phyloP scores from a whole-genome alignment of 2,113 vertebrate species.

The Fregata magnificens region DNA sequence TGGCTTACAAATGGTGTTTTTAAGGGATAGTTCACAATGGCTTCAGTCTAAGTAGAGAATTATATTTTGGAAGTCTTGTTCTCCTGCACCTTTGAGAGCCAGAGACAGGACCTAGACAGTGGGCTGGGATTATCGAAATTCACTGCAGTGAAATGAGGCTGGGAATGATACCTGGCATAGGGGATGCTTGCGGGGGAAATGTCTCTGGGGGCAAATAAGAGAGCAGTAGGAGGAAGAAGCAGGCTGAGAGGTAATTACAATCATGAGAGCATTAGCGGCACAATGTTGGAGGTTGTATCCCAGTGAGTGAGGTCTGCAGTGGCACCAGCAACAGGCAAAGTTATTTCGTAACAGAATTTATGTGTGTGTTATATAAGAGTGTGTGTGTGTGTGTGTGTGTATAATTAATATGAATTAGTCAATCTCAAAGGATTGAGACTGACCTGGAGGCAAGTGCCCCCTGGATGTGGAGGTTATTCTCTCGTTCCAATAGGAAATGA shows the following conservation, averaged over 20 bases:
- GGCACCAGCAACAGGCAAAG: neutral
- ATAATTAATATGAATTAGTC: neutral
- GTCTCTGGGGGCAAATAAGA: neutral
- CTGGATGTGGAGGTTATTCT: neutral
- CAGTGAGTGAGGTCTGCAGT: neutral
- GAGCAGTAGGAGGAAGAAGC: neutral
- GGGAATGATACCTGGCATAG: neutral
- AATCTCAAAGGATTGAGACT: neutral
- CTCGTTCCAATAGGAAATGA: neutral
- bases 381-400: too few relatives aligned
- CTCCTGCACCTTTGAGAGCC: neutral
- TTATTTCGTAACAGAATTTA: neutral
- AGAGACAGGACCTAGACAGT: rapidly evolving
- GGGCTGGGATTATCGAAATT: neutral
- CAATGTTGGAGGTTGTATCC: neutral
- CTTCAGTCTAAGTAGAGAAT: neutral
- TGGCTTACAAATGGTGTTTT: neutral
- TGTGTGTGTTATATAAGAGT: neutral
- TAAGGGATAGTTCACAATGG: neutral
- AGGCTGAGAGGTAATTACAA: neutral
- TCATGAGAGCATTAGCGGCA: neutral
- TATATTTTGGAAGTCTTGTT: neutral
- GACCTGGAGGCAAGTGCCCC: neutral
- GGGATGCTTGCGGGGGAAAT: neutral
- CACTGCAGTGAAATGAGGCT: neutral